Conservation (phyloP, 2,113 vertebrate species). For the Gnathonemus longibarbis region DNA sequence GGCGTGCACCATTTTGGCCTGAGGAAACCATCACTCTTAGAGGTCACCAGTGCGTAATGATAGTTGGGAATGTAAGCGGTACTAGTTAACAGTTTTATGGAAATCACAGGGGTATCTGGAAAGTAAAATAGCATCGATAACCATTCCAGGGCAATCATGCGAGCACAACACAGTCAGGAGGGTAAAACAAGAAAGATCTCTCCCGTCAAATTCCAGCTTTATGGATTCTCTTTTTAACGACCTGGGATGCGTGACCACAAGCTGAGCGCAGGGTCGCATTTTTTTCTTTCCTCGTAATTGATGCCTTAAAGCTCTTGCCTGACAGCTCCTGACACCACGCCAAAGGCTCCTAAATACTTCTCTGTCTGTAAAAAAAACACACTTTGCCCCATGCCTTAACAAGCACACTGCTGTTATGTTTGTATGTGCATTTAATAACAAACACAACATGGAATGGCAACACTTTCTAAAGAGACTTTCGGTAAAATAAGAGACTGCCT, state of each 20-base stretch:
- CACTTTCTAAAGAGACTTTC: not conserved
- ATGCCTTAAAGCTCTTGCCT: not conserved
- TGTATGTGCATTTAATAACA: conserved; percentile 15
- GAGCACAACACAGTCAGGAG: not conserved
- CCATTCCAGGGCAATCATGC: not conserved
- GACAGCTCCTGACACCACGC: not conserved
- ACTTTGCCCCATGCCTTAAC: not conserved
- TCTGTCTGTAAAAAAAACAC: not conserved
- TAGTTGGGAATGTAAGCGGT: not conserved
- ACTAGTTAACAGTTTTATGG: not conserved
- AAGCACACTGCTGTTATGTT: not conserved
- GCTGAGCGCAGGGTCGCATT: not conserved
- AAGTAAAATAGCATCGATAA: not conserved
- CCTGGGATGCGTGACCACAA: not conserved
- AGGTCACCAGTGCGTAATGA: conserved; percentile 7
- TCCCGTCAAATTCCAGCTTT: not conserved
- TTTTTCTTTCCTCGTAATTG: not conserved
- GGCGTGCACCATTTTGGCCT: not conserved
- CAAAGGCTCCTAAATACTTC: conserved; percentile 1
- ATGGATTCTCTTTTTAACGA: not conserved
- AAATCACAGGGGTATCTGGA: not conserved
- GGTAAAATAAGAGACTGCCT: not conserved
- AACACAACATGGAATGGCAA: not conserved
- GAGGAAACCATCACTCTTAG: not conserved
- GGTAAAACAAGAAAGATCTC: not conserved